Evolutionary conservation across 2,888 invertebrate genomes (phyloP).

Genomic region (Drosophila siamana): DNA sequence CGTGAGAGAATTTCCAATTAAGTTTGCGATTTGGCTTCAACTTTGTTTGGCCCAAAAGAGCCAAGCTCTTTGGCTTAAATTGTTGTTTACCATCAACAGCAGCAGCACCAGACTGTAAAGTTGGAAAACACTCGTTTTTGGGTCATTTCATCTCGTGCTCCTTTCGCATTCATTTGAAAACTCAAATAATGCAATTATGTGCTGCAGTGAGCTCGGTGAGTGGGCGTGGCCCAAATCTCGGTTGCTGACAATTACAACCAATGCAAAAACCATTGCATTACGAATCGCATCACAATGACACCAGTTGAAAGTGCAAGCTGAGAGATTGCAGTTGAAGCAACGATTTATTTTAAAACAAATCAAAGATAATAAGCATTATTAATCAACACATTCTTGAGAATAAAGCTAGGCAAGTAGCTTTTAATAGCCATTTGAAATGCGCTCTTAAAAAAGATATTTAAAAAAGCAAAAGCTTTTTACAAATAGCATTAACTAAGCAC

Average conservation of each 20-base stretch:
- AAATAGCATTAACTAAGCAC: no score
- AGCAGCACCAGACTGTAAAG: neutral
- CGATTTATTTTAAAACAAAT: no score
- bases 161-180: slow-evolving; percentile 15
- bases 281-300: slow-evolving; percentile 49
- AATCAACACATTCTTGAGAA: no score
- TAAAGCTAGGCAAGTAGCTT: no score
- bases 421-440: no score
- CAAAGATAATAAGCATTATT: no score
- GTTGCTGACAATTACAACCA: slow-evolving; percentile 15
- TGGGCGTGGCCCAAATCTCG: slow-evolving; percentile 59
- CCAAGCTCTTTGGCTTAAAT: slow-evolving; percentile 24
- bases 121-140: slow-evolving; percentile 41
- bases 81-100: slow-evolving; percentile 24
- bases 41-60: slow-evolving; percentile 14
- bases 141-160: slow-evolving; percentile 52
- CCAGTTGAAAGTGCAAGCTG: neutral
- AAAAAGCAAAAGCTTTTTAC: no score
- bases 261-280: slow-evolving; percentile 41
- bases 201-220: slow-evolving; percentile 22
- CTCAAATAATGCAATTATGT: slow-evolving; percentile 64
- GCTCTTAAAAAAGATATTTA: no score
- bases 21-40: slow-evolving; percentile 46
- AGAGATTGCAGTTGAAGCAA: no score
- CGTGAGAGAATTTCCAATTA: slow-evolving; percentile 80